These are phyloP conservation scores for Echinarachnius parma DNA, from an alignment of 53 echinoderm and acorn worm species.

Conservation along the genomic window DNA sequence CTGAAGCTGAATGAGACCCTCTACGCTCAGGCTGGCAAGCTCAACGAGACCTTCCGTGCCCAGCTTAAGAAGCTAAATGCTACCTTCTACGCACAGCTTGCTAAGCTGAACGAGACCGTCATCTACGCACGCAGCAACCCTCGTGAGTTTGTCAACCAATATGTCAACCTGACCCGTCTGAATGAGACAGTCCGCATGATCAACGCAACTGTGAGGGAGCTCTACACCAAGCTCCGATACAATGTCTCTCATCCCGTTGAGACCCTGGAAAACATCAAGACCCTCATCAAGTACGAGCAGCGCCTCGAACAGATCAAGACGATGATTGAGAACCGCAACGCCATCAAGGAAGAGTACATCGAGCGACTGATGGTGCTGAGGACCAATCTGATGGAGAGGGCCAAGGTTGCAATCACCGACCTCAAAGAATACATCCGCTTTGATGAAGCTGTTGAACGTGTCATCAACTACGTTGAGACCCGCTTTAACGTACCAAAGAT, in stretches of 20 bases:
- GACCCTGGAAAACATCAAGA: conserved; percentile 50
- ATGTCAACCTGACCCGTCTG: conserved; percentile 33
- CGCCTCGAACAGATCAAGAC: conserved; percentile 10
- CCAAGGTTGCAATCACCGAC: conserved; percentile 21
- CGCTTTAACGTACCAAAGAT: conserved; percentile 60
- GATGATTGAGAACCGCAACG: conserved; percentile 14
- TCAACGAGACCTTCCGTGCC: conserved; percentile 27
- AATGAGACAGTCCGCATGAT: conserved; percentile 12
- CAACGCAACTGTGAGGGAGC: conserved; percentile 10
- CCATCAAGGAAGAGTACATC: background rate
- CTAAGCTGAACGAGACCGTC: conserved; percentile 48
- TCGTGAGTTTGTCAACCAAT: conserved; percentile 19
- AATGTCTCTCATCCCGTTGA: conserved; percentile 49
- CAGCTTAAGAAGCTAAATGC: conserved; percentile 41
- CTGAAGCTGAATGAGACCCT: conserved; percentile 42
- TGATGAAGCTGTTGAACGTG: background rate
- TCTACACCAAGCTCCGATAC: conserved; percentile 30
- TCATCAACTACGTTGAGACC: conserved; percentile 12
- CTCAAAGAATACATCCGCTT: conserved; percentile 27
- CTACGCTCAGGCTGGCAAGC: conserved; percentile 8
- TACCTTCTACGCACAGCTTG: conserved; percentile 46
- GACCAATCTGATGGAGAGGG: conserved; percentile 35
- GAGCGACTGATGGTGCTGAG: conserved; percentile 25
- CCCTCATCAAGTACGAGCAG: conserved; percentile 34
- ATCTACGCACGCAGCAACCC: conserved; percentile 52